Percentiles rank a stretch among this genome's conserved stretches.
Conservation (phyloP, 2,888 invertebrate species). For the Leptothorax acervorum region DNA sequence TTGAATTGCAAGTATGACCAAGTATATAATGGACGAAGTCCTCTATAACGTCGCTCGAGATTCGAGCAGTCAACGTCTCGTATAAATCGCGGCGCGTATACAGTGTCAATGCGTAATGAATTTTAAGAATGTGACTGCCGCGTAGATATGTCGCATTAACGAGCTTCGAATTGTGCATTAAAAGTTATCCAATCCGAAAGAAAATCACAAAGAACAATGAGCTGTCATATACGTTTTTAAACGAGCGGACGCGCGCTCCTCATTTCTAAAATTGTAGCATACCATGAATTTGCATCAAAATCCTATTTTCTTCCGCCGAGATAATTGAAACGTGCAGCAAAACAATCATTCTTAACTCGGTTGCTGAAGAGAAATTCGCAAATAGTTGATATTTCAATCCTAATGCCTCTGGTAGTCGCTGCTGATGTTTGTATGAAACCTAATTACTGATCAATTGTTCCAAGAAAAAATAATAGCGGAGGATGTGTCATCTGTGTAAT, state of each 20-base stretch:
- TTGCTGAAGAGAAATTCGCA: not conserved
- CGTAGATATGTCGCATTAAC: conserved; percentile 35
- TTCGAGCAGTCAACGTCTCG: not conserved
- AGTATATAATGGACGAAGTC: conserved; percentile 25
- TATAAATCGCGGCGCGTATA: not conserved
- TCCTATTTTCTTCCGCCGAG: not conserved
- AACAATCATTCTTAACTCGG: not conserved
- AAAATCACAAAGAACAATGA: conserved; percentile 5
- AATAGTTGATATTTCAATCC: not conserved
- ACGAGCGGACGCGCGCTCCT: not conserved
- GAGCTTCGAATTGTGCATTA: not conserved
- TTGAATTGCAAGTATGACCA: conserved; percentile 38
- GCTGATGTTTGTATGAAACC: not conserved
- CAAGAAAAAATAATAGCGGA: not conserved
- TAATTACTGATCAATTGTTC: not conserved
- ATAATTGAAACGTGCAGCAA: not conserved
- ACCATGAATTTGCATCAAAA: not conserved
- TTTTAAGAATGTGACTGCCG: conserved; percentile 48
- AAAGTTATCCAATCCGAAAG: not conserved
- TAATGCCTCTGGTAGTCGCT: not conserved
- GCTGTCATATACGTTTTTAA: not conserved
- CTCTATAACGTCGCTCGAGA: not conserved
- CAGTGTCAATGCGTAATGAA: conserved; percentile 47
- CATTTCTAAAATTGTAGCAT: conserved; percentile 18
- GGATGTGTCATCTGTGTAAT: not conserved